Percentiles rank a stretch among this genome's conserved stretches.
These are phyloP conservation scores for Xiphophorus birchmanni DNA, from an alignment of 2,797 vertebrate genomes.

Conservation along the genomic window DNA sequence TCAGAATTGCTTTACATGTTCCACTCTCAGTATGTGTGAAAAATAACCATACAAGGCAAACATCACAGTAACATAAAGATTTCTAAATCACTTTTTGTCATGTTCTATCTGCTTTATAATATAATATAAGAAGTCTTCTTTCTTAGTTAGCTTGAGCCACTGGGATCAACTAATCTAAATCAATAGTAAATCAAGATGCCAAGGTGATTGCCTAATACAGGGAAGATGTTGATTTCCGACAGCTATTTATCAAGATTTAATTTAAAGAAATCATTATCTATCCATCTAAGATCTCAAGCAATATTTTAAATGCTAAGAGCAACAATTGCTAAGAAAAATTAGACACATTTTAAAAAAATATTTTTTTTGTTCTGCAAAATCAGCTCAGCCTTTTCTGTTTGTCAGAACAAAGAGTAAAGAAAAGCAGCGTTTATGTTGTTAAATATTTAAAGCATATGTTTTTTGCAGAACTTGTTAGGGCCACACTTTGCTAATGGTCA, in stretches of 20 bases:
- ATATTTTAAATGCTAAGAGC: neutral
- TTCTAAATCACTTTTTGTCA: neutral
- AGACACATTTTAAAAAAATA: too few species aligned
- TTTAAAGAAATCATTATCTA: neutral
- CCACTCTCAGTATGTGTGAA: neutral
- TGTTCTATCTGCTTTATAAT: neutral
- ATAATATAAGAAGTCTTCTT: neutral
- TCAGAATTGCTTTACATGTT: neutral
- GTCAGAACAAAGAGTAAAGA: neutral
- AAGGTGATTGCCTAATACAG: neutral
- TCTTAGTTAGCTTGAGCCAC: neutral
- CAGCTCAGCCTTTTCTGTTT: neutral
- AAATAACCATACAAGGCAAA: neutral
- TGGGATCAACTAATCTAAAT: neutral
- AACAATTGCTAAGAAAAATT: neutral
- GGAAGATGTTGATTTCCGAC: neutral
- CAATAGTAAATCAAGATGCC: neutral
- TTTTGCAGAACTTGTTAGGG: constrained; percentile 1
- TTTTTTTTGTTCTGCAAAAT: neutral
- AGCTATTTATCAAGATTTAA: neutral
- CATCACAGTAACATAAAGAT: neutral
- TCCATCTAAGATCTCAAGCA: neutral
- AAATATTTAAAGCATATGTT: neutral
- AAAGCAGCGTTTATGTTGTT: neutral
- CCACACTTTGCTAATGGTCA: constrained; percentile 28